Evolutionary conservation across 2,797 vertebrate genomes (phyloP).

Genomic region (Apodemus agrarius): DNA sequence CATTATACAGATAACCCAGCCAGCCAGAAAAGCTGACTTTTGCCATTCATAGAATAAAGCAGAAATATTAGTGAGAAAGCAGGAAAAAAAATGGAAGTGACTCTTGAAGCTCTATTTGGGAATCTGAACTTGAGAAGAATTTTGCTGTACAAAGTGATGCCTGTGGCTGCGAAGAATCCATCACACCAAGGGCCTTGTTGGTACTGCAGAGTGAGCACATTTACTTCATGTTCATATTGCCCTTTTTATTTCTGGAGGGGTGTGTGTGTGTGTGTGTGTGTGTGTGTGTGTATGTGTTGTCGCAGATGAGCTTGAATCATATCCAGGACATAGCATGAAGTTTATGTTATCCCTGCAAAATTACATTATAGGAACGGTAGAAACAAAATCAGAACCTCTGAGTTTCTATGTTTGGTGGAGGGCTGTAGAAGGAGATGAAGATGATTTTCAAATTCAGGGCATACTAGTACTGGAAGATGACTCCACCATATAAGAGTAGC

Average conservation of each 20-base stretch:
- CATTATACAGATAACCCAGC: constrained; percentile 49
- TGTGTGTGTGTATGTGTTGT: neutral
- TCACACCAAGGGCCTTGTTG: neutral
- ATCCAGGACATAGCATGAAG: neutral
- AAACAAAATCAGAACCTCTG: neutral
- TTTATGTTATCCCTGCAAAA: neutral
- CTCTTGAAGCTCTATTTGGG: neutral
- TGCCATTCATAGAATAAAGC: neutral
- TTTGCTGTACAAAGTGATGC: neutral
- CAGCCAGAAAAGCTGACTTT: neutral
- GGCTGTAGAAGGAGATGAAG: neutral
- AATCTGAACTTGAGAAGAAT: constrained; percentile 6
- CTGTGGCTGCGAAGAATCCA: neutral
- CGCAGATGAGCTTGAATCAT: neutral
- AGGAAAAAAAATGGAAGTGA: neutral
- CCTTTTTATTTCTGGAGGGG: neutral
- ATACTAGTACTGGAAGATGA: neutral
- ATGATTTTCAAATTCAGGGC: neutral
- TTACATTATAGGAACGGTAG: neutral
- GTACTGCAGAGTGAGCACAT: neutral
- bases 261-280: neutral
- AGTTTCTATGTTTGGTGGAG: neutral
- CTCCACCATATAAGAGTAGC: neutral
- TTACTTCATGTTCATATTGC: too few relatives aligned
- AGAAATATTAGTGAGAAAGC: neutral